Evolutionary conservation across 2,797 vertebrate species (phyloP).

Genomic region (Dromococcyx pavoninus): DNA sequence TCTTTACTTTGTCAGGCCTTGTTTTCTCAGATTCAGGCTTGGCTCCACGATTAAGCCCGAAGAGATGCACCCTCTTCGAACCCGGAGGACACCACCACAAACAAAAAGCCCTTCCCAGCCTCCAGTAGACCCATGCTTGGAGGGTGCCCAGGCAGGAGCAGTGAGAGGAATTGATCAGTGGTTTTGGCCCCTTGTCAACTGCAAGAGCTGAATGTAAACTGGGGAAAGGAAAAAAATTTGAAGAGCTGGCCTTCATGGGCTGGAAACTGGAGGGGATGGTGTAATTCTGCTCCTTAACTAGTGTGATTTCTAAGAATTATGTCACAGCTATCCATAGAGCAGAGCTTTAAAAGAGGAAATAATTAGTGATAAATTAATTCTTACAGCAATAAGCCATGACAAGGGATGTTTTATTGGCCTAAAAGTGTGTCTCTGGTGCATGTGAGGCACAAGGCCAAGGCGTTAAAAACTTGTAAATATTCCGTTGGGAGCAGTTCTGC

Average conservation of each 20-base stretch:
- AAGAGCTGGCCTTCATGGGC: not conserved
- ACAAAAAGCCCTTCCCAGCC: not conserved
- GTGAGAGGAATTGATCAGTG: fast-evolving
- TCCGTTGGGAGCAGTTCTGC: conserved; percentile 25
- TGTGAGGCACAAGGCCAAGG: conserved; percentile 40
- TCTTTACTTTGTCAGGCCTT: not conserved
- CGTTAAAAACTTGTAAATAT: conserved; percentile 52
- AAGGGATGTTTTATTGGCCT: conserved; percentile 54
- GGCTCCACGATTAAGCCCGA: not conserved
- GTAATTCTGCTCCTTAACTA: not conserved
- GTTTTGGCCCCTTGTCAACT: not conserved
- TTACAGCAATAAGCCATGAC: conserved; percentile 39
- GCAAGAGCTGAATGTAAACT: not conserved
- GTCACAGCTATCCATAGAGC: conserved; percentile 41
- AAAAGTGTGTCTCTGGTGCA: conserved; percentile 28
- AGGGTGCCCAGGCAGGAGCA: not conserved
- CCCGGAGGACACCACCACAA: fast-evolving
- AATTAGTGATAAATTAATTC: conserved; percentile 63
- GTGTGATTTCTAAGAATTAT: conserved; percentile 29
- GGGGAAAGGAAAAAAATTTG: not conserved
- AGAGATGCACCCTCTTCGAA: not conserved
- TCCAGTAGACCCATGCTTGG: fast-evolving
- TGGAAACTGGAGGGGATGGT: not conserved
- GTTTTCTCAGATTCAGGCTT: not conserved
- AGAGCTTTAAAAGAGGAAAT: conserved; percentile 52